Conservation (phyloP, 1,140 invertebrate species). For the Musca vetustissima region DNA sequence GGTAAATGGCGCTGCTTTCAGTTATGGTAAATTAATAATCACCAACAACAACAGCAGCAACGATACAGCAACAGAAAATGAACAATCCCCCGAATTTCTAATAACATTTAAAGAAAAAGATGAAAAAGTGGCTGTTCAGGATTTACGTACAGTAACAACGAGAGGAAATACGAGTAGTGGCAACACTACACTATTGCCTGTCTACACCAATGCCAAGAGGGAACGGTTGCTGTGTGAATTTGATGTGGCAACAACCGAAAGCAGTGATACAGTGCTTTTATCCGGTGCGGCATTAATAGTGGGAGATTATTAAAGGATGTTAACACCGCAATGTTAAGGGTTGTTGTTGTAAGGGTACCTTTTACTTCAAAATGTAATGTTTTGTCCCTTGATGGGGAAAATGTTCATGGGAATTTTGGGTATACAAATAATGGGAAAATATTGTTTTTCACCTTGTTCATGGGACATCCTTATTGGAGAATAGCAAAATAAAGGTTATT, state of each 20-base stretch:
- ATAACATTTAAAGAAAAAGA: constrained; percentile 21
- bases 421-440: no score
- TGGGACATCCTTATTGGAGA: no score
- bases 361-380: no score
- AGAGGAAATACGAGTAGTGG: constrained; percentile 14
- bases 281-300: constrained; percentile 51
- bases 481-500: no score
- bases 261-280: constrained; percentile 38
- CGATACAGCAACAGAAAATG: background rate
- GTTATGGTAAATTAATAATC: constrained; percentile 23
- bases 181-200: constrained; percentile 30
- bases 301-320: constrained; percentile 37
- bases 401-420: no score
- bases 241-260: constrained; percentile 34
- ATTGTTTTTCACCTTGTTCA: no score
- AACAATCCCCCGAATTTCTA: constrained; percentile 25
- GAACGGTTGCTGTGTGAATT: constrained; percentile 45
- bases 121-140: background rate
- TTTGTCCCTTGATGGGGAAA: no score
- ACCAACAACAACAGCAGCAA: background rate
- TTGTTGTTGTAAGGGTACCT: no score
- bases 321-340: background rate
- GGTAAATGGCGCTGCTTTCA: constrained; percentile 33
- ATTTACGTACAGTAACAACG: background rate
- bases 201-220: constrained; percentile 41